These are phyloP conservation scores for Eustalomyia histrio DNA, from an alignment of 2,888 invertebrate genomes.

Conservation along the genomic window DNA sequence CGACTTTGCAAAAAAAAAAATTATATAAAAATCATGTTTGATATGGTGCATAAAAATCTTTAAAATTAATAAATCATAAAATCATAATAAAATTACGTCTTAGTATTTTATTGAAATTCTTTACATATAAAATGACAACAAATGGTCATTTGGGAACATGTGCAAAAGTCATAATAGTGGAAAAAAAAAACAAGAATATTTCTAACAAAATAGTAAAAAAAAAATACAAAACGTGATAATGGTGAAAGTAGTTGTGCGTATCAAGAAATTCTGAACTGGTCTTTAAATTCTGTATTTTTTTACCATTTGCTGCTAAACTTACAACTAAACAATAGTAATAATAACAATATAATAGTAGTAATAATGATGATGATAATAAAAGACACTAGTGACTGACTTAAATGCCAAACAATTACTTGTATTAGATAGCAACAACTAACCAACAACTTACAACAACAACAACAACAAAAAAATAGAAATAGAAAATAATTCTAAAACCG, in stretches of 20 bases:
- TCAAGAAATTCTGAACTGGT: slow-evolving; percentile 66
- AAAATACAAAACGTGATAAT: slow-evolving; percentile 32
- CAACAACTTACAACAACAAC: background rate
- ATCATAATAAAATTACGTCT: background rate
- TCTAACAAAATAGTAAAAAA: slow-evolving; percentile 28
- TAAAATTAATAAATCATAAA: slow-evolving; percentile 4
- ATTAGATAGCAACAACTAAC: background rate
- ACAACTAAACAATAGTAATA: slow-evolving; percentile 3
- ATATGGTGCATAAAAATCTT: background rate
- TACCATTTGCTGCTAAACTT: background rate
- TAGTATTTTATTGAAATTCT: slow-evolving; percentile 20
- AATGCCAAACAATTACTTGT: slow-evolving; percentile 43
- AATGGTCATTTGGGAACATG: slow-evolving; percentile 17
- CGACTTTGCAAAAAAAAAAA: background rate
- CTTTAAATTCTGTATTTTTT: slow-evolving; percentile 31
- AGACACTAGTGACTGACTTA: slow-evolving; percentile 54
- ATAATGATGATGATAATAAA: slow-evolving; percentile 46
- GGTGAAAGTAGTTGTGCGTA: slow-evolving; percentile 68
- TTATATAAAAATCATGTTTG: background rate
- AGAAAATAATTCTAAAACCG: slow-evolving; percentile 43
- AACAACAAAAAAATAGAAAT: slow-evolving; percentile 18
- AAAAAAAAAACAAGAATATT: slow-evolving; percentile 7
- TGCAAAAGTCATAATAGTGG: slow-evolving; percentile 21
- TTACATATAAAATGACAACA: slow-evolving; percentile 22
- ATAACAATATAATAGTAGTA: slow-evolving; percentile 37